phyloP scores from a whole-genome alignment of 1,140 invertebrate genomes.

The Steinernema feltiae region DNA sequence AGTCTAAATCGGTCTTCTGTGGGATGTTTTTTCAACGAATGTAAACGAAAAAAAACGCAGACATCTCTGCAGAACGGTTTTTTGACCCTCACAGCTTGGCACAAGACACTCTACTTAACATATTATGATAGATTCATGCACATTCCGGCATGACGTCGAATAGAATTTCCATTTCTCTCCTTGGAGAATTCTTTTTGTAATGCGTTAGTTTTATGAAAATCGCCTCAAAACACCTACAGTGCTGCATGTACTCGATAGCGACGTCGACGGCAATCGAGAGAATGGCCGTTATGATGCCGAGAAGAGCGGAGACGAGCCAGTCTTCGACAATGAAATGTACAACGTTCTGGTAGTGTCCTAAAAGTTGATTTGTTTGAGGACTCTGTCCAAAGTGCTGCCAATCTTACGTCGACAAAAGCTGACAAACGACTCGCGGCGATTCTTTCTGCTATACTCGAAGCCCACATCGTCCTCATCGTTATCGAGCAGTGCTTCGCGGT shows the following conservation, averaged over 20 bases:
- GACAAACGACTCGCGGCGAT: constrained; percentile 3
- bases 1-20: background rate
- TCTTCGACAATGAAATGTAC: constrained; percentile 42
- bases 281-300: constrained; percentile 36
- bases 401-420: background rate
- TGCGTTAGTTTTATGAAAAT: background rate
- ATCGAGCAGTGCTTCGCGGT: constrained; percentile 7
- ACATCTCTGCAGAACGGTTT: background rate
- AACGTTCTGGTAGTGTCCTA: constrained; percentile 37
- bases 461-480: background rate
- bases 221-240: constrained; percentile 33
- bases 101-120: too few relatives aligned
- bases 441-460: background rate
- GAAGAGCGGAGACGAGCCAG: constrained; percentile 32
- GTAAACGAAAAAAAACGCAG: background rate
- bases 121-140: too few relatives aligned
- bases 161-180: too few relatives aligned
- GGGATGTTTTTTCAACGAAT: background rate
- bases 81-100: background rate
- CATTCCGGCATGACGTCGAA: too few relatives aligned
- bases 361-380: background rate
- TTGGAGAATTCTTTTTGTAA: background rate
- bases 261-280: constrained; percentile 37
- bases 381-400: background rate
- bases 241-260: constrained; percentile 35